Conservation (phyloP, 1,140 invertebrate species). For the Daktulosphaira vitifoliae region DNA sequence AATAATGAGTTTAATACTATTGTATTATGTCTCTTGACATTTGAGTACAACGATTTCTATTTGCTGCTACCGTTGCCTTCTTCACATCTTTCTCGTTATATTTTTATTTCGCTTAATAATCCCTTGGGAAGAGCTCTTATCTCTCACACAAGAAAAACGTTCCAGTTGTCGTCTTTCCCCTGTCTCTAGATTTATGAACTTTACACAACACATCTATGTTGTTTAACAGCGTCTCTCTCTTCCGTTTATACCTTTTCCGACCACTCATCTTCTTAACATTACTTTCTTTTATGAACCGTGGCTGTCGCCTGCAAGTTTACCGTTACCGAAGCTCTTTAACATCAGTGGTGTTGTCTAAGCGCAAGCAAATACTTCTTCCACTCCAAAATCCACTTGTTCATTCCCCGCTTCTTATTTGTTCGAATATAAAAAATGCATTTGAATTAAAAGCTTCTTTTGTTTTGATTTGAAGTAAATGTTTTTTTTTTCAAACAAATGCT, state of each 20-base stretch:
- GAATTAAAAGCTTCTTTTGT: not conserved
- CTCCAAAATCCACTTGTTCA: too few relatives aligned
- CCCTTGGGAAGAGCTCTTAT: constrained; percentile 10
- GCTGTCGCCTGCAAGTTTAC: not conserved
- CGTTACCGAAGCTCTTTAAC: too few relatives aligned
- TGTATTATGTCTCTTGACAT: too few relatives aligned
- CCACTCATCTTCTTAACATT: too few relatives aligned
- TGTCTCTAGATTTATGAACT: constrained; percentile 13
- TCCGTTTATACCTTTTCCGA: not conserved
- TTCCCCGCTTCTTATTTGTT: too few relatives aligned
- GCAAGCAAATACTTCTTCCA: too few relatives aligned
- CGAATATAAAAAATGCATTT: not conserved
- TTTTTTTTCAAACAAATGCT: not conserved
- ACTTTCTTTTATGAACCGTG: too few relatives aligned
- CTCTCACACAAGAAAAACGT: constrained; percentile 13
- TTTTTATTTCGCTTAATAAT: constrained; percentile 1
- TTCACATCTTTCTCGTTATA: not conserved
- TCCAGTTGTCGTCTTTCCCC: not conserved
- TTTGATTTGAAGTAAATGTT: not conserved
- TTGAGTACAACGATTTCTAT: not conserved
- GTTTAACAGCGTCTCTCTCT: not conserved
- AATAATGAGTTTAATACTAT: too few relatives aligned
- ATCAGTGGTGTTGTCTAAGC: too few relatives aligned
- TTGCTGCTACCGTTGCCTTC: not conserved
- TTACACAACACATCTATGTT: not conserved